A percentile compares a stretch with the other conserved stretches of the same genome.
Evolutionary conservation across 2,888 invertebrate genomes (phyloP).

Genomic region (Bugula neritina): DNA sequence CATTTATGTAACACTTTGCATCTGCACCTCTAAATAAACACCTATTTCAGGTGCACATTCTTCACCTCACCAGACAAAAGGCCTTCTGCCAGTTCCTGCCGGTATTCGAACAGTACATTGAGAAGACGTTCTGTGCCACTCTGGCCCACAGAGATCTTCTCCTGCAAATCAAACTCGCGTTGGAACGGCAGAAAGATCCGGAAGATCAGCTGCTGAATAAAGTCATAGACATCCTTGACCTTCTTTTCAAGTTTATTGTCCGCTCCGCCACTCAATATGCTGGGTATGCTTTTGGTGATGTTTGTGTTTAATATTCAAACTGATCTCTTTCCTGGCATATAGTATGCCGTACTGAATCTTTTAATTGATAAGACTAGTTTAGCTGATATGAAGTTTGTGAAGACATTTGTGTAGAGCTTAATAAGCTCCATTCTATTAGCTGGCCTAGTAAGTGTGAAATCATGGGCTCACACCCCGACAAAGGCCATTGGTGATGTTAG

Average conservation of each 20-base stretch:
- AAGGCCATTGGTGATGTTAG: too few relatives aligned
- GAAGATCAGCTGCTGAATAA: background rate
- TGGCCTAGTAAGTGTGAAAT: too few relatives aligned
- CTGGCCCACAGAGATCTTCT: slow-evolving; percentile 56
- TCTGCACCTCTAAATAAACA: too few relatives aligned
- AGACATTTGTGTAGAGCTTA: too few relatives aligned
- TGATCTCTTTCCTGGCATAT: too few relatives aligned
- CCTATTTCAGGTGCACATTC: slow-evolving; percentile 68
- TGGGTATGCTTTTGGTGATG: slow-evolving; percentile 56
- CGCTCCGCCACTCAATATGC: slow-evolving; percentile 61
- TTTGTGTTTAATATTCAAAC: too few relatives aligned
- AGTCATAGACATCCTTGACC: slow-evolving; percentile 66
- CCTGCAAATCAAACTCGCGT: background rate
- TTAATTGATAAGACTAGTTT: too few relatives aligned
- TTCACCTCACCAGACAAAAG: slow-evolving; percentile 78
- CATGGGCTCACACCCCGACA: too few relatives aligned
- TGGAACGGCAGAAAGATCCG: background rate
- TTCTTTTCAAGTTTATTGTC: slow-evolving; percentile 85
- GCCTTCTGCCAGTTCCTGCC: slow-evolving; percentile 91
- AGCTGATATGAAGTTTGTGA: too few relatives aligned
- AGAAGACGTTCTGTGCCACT: slow-evolving; percentile 88
- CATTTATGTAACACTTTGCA: too few relatives aligned
- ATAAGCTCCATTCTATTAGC: too few relatives aligned
- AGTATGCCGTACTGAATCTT: too few relatives aligned
- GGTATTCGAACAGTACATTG: slow-evolving; percentile 87